Percentiles rank a stretch among this genome's conserved stretches.
Evolutionary conservation across 2,113 vertebrate species (phyloP).

Genomic region (Prionailurus viverrinus): DNA sequence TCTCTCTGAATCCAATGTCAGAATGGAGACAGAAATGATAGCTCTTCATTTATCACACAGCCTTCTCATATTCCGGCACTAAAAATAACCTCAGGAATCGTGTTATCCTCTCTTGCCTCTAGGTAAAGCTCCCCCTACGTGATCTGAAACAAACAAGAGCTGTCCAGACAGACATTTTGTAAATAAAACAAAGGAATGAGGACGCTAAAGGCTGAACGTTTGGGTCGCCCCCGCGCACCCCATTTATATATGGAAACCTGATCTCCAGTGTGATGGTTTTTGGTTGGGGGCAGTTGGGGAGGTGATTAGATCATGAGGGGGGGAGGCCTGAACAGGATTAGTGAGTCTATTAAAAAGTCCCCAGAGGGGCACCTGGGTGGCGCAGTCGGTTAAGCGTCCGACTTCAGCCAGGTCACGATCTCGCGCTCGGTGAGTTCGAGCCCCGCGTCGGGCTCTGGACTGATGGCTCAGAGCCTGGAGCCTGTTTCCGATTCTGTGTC

Average conservation of each 20-base stretch:
- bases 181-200: neutral
- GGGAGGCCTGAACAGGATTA: neutral
- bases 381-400: too few species aligned
- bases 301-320: neutral
- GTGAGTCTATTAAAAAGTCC: neutral
- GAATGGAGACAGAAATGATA: neutral
- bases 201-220: neutral
- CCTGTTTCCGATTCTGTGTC: too few species aligned
- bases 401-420: too few species aligned
- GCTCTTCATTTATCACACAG: neutral
- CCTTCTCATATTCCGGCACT: neutral
- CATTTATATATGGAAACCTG: neutral
- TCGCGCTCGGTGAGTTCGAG: too few species aligned
- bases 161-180: neutral
- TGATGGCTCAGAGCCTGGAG: too few species aligned
- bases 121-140: neutral
- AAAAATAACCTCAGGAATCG: neutral
- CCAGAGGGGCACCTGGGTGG: too few species aligned
- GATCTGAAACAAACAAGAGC: neutral
- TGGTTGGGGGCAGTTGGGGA: neutral
- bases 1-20: neutral
- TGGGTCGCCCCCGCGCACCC: too few species aligned
- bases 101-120: neutral
- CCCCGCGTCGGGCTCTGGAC: too few species aligned
- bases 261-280: neutral